These are phyloP conservation scores for Rotaria macrura DNA, from an alignment of 2,888 invertebrate species.

Conservation along the genomic window DNA sequence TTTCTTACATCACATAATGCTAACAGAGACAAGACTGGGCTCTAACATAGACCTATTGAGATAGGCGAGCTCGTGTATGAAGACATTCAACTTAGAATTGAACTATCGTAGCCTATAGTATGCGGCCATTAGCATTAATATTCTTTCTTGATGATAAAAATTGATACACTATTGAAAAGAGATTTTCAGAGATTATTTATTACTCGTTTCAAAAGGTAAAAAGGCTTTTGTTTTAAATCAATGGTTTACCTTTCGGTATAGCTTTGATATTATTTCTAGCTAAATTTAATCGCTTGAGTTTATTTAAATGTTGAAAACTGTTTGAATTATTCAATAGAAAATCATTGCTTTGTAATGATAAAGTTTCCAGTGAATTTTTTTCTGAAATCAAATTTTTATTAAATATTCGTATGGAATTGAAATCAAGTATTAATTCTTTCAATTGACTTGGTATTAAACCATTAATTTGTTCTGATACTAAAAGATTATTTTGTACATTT, in stretches of 20 bases:
- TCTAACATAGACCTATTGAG: too few relatives aligned
- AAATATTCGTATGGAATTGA: conserved; percentile 4
- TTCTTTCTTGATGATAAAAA: too few relatives aligned
- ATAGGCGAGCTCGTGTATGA: too few relatives aligned
- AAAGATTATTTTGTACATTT: conserved; percentile 17
- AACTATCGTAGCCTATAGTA: too few relatives aligned
- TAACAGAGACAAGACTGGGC: too few relatives aligned
- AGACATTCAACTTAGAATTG: too few relatives aligned
- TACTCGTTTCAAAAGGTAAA: too few relatives aligned
- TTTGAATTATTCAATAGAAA: background rate
- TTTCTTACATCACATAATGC: too few relatives aligned
- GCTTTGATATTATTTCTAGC: conserved; percentile 13
- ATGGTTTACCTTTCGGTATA: background rate
- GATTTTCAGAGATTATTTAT: too few relatives aligned
- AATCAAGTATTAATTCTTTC: conserved; percentile 14
- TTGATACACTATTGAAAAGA: too few relatives aligned
- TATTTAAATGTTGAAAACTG: background rate
- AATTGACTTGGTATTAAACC: background rate
- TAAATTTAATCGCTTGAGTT: conserved; percentile 10
- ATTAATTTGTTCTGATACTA: background rate
- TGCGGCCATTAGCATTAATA: too few relatives aligned
- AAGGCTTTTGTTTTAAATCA: too few relatives aligned
- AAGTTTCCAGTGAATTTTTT: background rate
- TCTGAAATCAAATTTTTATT: background rate
- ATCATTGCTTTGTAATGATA: conserved; percentile 17